Evolutionary conservation across 2,113 vertebrate species (phyloP), one percentile per base, ranked within the genome.

Genomic region (Salvelinus sp.): DNA sequence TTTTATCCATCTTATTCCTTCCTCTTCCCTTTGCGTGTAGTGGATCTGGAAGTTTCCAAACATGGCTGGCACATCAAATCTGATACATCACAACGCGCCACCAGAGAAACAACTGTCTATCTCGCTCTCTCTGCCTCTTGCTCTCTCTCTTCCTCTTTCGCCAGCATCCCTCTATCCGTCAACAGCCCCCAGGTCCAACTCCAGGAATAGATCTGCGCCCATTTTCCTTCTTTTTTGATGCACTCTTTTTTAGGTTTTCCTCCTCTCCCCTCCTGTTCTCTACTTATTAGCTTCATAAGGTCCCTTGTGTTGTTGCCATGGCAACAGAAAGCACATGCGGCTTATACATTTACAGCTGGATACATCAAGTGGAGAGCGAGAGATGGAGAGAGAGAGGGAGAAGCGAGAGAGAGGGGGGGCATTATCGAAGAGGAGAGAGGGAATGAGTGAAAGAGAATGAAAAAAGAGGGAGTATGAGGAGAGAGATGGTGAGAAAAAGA

Each of bases 241-340:
- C 10, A 67, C 54, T 71, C 27, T 62, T 18, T 64, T 57, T 30
- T 3, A 28, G 0, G 3, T 33, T 69, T n/a, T 79, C 85, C 76
- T 33, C 30, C 30, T 57, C 64, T 85, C 74, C 66, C 78, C 76
- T 27, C 77, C 77, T 75, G 22, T 76, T 80, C 81, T 88, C 74
- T 85, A 74, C 80, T 89, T 93, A 91, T 92, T 91, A 91, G 88
- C 91, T 85, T 86, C 87, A 87, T 88, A 86, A 86, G 84, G 85
- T 86, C 87, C 73, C 85, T 90, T 92, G 87, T 93, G 81, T 69
- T 83, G 93, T 95, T 93, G 85, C 91, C 88, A 86, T 91, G 91
- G 93, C 88, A 93, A 93, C 94, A 72, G 72, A 50, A 69, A 65
- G 75, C 74, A 72, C 81, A 81, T 73, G 80, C 84, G 87, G 77